These are phyloP conservation scores for Caenorhabditis japonica DNA, from an alignment of 2,888 invertebrate species.

Conservation along the genomic window DNA sequence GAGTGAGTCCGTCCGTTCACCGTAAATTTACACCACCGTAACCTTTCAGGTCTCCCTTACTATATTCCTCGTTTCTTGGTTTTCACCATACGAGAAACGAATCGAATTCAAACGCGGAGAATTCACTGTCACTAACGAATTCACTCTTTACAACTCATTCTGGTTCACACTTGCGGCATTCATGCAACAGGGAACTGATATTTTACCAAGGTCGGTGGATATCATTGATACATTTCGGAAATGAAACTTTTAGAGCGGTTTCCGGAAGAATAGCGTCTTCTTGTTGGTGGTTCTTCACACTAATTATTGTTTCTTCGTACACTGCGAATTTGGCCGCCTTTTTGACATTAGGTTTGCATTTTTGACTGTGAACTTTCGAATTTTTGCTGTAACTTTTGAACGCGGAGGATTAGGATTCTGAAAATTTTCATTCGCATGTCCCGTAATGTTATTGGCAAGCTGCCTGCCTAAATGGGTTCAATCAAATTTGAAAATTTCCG, in stretches of 20 bases:
- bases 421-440: too few species aligned
- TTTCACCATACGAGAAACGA: slow-evolving; percentile 97
- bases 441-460: too few species aligned
- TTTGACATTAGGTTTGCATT: slow-evolving; percentile 88
- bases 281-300: slow-evolving; percentile 99
- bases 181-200: slow-evolving; percentile 98
- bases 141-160: slow-evolving; percentile 93
- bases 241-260: slow-evolving; percentile 56
- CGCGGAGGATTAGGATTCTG: too few species aligned
- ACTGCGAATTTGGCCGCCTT: slow-evolving; percentile 98
- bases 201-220: slow-evolving; percentile 88
- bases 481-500: too few species aligned
- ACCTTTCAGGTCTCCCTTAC: slow-evolving; percentile 89
- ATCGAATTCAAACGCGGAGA: slow-evolving; percentile 70
- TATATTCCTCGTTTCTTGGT: slow-evolving; percentile 92
- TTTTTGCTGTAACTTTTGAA: too few species aligned
- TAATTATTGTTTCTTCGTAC: slow-evolving; percentile 84
- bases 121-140: slow-evolving; percentile 83
- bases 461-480: too few species aligned
- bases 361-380: background rate
- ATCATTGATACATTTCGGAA: too few species aligned
- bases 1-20: slow-evolving; percentile 83
- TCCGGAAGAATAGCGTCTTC: slow-evolving; percentile 92
- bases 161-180: slow-evolving; percentile 98
- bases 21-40: too few species aligned